Percentiles rank a stretch among this genome's conserved stretches.
phyloP scores from a whole-genome alignment of 2,888 invertebrate species.

The Periphyllus acericola region DNA sequence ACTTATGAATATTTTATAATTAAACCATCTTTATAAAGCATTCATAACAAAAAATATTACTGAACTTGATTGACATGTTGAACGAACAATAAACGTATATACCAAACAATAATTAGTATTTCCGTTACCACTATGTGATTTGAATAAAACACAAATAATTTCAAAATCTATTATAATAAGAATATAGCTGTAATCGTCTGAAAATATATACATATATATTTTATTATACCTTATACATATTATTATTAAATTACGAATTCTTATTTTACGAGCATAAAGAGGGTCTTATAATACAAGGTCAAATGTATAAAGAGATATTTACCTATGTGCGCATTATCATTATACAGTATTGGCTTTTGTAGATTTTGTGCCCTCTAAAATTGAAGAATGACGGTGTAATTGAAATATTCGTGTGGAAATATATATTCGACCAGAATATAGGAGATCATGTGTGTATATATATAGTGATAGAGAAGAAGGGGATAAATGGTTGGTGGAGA shows the following conservation, averaged over 20 bases:
- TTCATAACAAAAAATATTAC: too few species aligned
- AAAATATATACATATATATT: background rate
- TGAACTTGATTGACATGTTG: too few species aligned
- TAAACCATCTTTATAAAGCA: too few species aligned
- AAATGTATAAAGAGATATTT: background rate
- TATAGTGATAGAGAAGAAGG: background rate
- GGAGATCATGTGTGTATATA: background rate
- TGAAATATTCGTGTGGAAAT: constrained; percentile 10
- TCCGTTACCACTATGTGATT: too few species aligned
- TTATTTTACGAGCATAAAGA: background rate
- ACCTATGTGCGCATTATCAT: background rate
- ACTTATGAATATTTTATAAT: too few species aligned
- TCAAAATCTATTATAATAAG: background rate
- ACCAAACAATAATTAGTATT: too few species aligned
- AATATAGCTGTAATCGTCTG: background rate
- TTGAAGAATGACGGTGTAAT: background rate
- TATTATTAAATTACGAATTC: background rate
- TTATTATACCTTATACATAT: background rate
- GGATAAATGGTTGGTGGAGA: background rate
- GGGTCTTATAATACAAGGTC: background rate
- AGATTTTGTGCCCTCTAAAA: background rate
- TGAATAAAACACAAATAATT: too few species aligned
- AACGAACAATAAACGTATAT: too few species aligned
- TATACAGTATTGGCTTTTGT: background rate
- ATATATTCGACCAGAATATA: background rate